These are phyloP conservation scores for Hyles euphorbiae DNA, from an alignment of 1,140 invertebrate species.

Conservation along the genomic window DNA sequence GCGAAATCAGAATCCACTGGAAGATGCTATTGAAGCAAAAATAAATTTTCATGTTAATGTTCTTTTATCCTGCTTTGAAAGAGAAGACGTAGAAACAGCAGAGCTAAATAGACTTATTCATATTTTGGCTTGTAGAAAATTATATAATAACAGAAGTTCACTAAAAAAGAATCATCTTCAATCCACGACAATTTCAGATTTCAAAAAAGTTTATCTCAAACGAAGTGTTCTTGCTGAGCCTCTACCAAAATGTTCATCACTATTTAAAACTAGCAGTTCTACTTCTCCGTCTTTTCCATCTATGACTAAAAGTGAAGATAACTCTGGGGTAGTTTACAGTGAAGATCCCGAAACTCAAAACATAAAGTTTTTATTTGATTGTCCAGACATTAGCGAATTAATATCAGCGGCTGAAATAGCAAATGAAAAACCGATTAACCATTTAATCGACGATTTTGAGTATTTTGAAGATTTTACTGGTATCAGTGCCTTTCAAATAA, in stretches of 20 bases:
- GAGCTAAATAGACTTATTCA: constrained; percentile 52
- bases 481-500: constrained; percentile 38
- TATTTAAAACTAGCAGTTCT: constrained; percentile 24
- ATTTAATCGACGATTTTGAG: constrained; percentile 59
- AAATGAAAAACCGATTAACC: constrained; percentile 36
- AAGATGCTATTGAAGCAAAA: constrained; percentile 46
- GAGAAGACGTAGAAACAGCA: constrained; percentile 50
- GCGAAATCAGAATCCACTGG: constrained; percentile 29
- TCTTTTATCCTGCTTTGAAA: constrained; percentile 54
- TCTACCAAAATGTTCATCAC: constrained; percentile 30
- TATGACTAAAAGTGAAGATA: constrained; percentile 32
- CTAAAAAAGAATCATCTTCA: constrained; percentile 41
- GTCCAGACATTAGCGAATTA: constrained; percentile 61
- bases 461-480: constrained; percentile 67
- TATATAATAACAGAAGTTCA: constrained; percentile 63
- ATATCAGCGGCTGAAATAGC: constrained; percentile 57
- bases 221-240: constrained; percentile 56
- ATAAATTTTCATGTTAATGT: constrained; percentile 58
- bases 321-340: constrained; percentile 14
- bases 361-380: constrained; percentile 53
- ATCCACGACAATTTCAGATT: constrained; percentile 44
- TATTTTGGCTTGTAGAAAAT: constrained; percentile 56
- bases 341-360: constrained; percentile 26
- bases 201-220: constrained; percentile 61
- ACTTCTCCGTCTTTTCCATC: constrained; percentile 35